Base-by-base conservation (phyloP, 2,888 invertebrate species). In the Rugalucina vietnamica region DNA sequence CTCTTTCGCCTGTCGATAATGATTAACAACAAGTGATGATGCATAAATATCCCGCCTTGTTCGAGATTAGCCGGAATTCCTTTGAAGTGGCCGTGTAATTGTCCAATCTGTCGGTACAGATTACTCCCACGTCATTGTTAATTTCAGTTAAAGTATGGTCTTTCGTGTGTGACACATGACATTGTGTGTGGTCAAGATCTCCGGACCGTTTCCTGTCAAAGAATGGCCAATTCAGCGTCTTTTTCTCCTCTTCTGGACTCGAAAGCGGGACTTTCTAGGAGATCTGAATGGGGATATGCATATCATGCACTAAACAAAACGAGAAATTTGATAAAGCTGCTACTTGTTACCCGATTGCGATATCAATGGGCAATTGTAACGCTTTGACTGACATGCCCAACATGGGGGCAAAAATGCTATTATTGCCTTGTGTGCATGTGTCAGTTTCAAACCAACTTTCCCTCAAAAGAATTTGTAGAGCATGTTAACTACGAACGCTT, bases 61-160 rank as follows among this genome's bases (percentile, higher is more conserved):
- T 83, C 60, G 81, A 73, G 84, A 87, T 87, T 87, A 87, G 82
- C 82, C 76, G 87, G 87, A 87, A 87, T 87, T 84, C 87, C 76
- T 87, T 87, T 87, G 87, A 87, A 87, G 87, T 87, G 87, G 87
- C 76, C 82, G 81, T 87, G 81, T 82, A 84, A 84, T 84, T 85
- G 87, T 87, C 82, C 79, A 87, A 87, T 81, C 87, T 87, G 87
- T 87, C 87, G 85, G 85, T 87, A 78, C 73, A 74, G 87, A 87
- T 87, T 87, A 87, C 87, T 87, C 87, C 75, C 80, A n/a, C 85
- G 87, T 87, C 87, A 87, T 82, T 84, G 85, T 87, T 87, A 85
- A 87, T 87, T 82, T 82, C 82, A 65, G 80, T 84, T 87, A 85
- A 79, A 87, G 81, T 76, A 79, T 72, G 50, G 54, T 43, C 82